Base-by-base conservation (phyloP, 2,797 vertebrate genomes). In the Pseudotriccus pelzelni region DNA sequence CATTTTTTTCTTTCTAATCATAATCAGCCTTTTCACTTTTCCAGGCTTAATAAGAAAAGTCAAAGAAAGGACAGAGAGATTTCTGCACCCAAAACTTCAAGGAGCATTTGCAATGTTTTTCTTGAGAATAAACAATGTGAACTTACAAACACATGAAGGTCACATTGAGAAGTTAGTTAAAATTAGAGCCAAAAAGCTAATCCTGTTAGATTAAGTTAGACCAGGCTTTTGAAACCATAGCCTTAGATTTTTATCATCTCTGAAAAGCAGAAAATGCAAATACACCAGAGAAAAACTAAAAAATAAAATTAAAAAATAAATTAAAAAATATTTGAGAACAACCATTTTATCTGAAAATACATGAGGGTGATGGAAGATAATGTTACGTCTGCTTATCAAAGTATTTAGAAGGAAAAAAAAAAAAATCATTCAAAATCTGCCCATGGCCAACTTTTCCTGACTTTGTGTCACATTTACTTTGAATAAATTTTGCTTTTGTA, bases 381-480 rank as follows among this genome's bases (percentile, higher is more conserved):
- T 75, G 37, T 59, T 79, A 23, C 13, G 39, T 90, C 55, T 79
- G 76, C 55, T 92, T 88, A 78, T 69, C 67, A 49, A 84, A 94
- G n/a, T 70, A 92, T 62, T 94, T 79, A 77, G 37, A 85, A 93
- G 47, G 80, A 11, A 63, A 78, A 84, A 81, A 85, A 76, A 72
- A 83, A 30, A 39, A 80, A 47, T 3, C 1, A 77, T 11, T 66
- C 36, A 53, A 85, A 78, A 85, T 70, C 27, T 94, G 81, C 89
- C 82, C 47, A 14, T 55, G 64, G 92, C 43, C 22, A 93, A 66
- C 75, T 93, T 92, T 20, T 72, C 21, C 47, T 73, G 62, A 83
- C 50, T 85, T 73, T 43, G 37, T 80, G 87, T 95, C 96, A 84
- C 36, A 84, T 88, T 67, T 76, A 81, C 63, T 96, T 94, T 21